These are phyloP conservation scores for Hyperopisus bebe DNA, from an alignment of 2,113 vertebrate genomes.

Conservation along the genomic window DNA sequence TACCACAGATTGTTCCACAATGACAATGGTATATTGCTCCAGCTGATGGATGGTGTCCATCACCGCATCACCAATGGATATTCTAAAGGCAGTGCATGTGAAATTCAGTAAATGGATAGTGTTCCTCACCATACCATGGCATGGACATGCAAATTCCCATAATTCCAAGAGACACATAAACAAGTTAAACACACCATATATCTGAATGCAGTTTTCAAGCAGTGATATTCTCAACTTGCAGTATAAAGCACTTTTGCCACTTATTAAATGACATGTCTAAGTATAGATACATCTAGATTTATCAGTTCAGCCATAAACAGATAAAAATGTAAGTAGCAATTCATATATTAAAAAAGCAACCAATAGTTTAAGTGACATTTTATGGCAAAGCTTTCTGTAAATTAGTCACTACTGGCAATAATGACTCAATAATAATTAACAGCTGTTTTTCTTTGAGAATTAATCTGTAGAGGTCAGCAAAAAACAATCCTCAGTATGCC, in stretches of 20 bases:
- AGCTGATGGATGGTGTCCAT: not conserved
- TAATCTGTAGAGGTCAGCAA: not conserved
- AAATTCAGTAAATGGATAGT: not conserved
- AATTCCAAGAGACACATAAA: not conserved
- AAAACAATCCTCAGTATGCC: not conserved
- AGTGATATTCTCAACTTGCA: not conserved
- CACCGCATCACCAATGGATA: not conserved
- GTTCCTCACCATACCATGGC: not conserved
- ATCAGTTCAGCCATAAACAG: conserved; percentile 1
- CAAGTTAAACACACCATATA: not conserved
- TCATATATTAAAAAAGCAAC: not conserved
- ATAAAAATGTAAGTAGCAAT: not conserved
- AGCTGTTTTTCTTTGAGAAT: conserved; percentile 3
- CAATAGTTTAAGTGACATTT: not conserved
- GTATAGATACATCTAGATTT: not conserved
- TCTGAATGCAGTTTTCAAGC: not conserved
- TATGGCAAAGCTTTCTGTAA: conserved; percentile 8
- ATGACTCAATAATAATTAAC: conserved; percentile 9
- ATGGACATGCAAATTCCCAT: not conserved
- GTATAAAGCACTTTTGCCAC: not conserved
- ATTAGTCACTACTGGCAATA: conserved; percentile 2
- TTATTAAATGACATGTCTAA: not conserved
- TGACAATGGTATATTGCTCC: not conserved
- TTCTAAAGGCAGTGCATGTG: not conserved
- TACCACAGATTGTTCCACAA: not conserved